Base-by-base conservation (phyloP, 92 coral and sea anemone species). In the Phenganax marumi region DNA sequence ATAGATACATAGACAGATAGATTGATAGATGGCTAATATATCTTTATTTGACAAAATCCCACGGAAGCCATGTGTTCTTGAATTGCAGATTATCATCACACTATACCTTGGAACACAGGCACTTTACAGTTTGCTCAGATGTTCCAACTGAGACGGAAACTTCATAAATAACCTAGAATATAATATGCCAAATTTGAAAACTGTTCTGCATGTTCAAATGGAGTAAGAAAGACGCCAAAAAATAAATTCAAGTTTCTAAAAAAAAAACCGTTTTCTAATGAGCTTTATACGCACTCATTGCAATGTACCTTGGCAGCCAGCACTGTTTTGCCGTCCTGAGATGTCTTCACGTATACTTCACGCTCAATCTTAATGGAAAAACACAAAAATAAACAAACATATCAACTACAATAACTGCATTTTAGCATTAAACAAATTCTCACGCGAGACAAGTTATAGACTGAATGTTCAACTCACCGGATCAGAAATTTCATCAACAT, bases 241-340 rank as follows among this genome's bases (percentile, higher is more conserved):
- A 1, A 2, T 33, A 33, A 33, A 33, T 33, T 33, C 43, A 33
- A 33, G 43, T 33, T 33, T 33, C 43, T 25, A 23, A 33, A 66
- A 25, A 8, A 25, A 3, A 11, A 64, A 70, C 33, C 33, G 25
- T 68, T 25, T 4, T 18, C 48, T 68, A 2, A 14, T 21, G 63
- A 56, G 63, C 63, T 14, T 14, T 56, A 56, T 26, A 25, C 12
- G 73, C 9, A 68, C 24, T 25, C 14, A 16, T 18, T 61, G 7
- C n/a, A 14, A 26, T 43, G 77, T 80, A 91, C 98, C 97, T 91
- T 89, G 12, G 96, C 97, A 60, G 81, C 72, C 13, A 92, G 85
- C 0, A 87, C 85, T 26, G 97, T 90, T 43, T 93, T 92, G 53
- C 98, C 98, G 23, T 91, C 98, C 88, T 89, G 96, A 8, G 98